Base-by-base conservation (phyloP, 23 tunicate species). In the Halocynthia roretzi region DNA sequence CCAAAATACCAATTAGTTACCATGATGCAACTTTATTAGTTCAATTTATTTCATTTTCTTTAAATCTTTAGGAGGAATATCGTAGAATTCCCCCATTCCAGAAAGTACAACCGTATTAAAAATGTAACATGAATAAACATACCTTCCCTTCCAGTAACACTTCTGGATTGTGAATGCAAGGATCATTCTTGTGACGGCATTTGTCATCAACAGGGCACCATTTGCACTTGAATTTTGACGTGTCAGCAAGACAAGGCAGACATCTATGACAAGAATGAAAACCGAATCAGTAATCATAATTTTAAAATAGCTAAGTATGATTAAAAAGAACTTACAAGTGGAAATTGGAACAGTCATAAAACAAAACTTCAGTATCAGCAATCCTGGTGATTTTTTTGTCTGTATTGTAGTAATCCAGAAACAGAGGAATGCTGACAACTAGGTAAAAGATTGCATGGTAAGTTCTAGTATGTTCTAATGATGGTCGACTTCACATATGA, bases 341-440 rank as follows among this genome's bases (percentile, higher is more conserved):
- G 20, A 74, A 54, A 44, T 74, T 50, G 22, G 55, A 54, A 44
- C 78, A 74, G 63, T 74, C 78, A 54, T 74, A 74, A 54, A 50
- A 74, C 8, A 54, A 22, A 53, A 74, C 56, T 74, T 74, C 78
- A 8, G 78, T 74, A 53, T 48, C 31, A 14, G 78, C 78, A 9
- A 74, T 74, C 15, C 17, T 74, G 14, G 78, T 54, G 22, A 19
- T 40, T 31, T 54, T n/a, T 18, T 12, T 8, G 11, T 14, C 63
- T 14, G 17, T 54, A 15, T 48, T 51, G 11, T 48, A 53, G 44
- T 44, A 49, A 23, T 74, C 55, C 17, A 52, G 9, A 54, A 54
- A 9, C 63, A 54, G 19, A 20, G 70, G 70, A 40, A 65, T 48
- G 31, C 70, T 65, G 15, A 65, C 70, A 20, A 20, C 70, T 65